Evolutionary conservation across 2,113 vertebrate species (phyloP).

Genomic region (Aptenodytes patagonicus): DNA sequence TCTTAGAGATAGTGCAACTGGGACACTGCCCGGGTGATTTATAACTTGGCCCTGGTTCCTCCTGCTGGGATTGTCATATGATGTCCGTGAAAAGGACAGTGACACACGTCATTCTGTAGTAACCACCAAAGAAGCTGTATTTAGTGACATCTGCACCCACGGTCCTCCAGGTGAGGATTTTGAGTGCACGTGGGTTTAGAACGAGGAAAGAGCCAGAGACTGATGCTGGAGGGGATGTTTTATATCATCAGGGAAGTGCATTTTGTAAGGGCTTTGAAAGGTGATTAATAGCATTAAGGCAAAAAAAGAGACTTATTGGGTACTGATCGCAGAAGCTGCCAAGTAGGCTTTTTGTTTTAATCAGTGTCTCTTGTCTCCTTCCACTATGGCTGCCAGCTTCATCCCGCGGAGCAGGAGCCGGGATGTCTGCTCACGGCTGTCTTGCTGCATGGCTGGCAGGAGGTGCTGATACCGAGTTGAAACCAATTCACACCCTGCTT

Average conservation of each 20-base stretch:
- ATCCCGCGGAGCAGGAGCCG: fast-evolving
- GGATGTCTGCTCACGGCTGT: not conserved
- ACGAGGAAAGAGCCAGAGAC: not conserved
- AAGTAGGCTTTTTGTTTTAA: not conserved
- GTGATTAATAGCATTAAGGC: not conserved
- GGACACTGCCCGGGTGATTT: not conserved
- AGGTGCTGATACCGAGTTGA: not conserved
- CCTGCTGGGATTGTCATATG: not conserved
- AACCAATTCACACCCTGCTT: not conserved
- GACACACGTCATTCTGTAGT: not conserved
- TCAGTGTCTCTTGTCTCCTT: not conserved
- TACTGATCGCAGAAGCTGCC: not conserved
- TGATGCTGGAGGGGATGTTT: not conserved
- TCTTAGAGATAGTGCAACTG: not conserved
- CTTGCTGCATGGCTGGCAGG: not conserved
- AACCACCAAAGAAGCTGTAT: not conserved
- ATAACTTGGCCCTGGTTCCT: not conserved
- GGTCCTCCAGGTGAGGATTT: not conserved
- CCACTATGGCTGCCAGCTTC: not conserved
- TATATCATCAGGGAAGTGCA: not conserved
- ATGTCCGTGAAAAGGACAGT: not conserved
- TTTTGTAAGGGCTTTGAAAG: not conserved
- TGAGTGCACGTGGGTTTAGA: not conserved
- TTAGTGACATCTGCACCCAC: not conserved
- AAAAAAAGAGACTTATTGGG: not conserved